Evolutionary conservation across 1,140 invertebrate species (phyloP), one percentile per base, ranked within the genome.

Genomic region (Drosophila parabipectinata): DNA sequence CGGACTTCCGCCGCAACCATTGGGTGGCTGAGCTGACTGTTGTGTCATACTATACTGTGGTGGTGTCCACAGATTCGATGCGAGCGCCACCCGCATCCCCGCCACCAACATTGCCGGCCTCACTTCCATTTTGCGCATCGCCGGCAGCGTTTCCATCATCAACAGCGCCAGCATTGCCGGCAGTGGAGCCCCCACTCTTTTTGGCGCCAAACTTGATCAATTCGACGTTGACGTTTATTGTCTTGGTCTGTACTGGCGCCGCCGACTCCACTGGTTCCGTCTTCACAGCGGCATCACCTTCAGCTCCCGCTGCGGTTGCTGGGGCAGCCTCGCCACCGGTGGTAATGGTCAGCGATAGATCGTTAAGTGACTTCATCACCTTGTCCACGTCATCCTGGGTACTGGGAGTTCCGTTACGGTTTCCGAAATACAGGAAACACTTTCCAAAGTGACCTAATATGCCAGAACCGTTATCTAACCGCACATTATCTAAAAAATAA

Each of bases 341-440:
- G 56, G 78, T 88, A 63, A 92, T 64, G 44, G 88, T 93, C 63
- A 91, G 93, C 77, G 90, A 92, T 84, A 79, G 93, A 79, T 88
- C 93, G 72, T 93, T 92, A n/a, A 94, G 80, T 63, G 93, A 93
- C 34, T 93, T 93, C 39, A 94, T 91, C 18, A 94, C 93, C 34
- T 93, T 93, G 61, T 94, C 93, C 24, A 94, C 92, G 50, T 93
- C 92, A 41, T 93, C 91, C 24, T 90, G 87, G 21, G 81, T 79
- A 14, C 90, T 92, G n/a, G 91, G 88, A n/a, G 75, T 80, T 14
- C 89, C 83, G 48, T 91, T 91, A 9, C 93, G 85, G 81, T 94
- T 95, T 26, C 92, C 92, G 74, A 95, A 95, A 76, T 95, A 94
- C 48, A 95, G 91, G 67, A 93, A 94, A 77, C 94, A 95, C 66